Base-by-base conservation (phyloP, 2,113 vertebrate genomes). In the Himantopus leucocephalus region DNA sequence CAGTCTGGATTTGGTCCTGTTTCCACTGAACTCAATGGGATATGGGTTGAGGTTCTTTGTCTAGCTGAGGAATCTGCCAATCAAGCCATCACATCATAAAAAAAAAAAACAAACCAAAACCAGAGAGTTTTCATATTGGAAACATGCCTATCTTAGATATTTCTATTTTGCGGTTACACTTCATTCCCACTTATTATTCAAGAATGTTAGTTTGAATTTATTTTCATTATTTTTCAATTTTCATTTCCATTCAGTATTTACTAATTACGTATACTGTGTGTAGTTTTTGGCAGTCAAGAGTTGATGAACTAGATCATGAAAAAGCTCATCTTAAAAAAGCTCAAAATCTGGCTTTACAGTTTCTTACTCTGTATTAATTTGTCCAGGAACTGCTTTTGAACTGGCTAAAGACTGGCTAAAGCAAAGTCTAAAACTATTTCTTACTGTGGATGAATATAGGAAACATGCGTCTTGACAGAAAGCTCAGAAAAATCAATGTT, bases 31-130 rank as follows among this genome's bases (percentile, higher is more conserved):
- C 88, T 90, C 75, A 75, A 48, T 94, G 83, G 88, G 94, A 81
- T 92, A 84, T 60, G 79, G 73, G 80, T 73, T 97, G 83, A 95
- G 80, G 93, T 85, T 94, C 90, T 95, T 90, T 92, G 90, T 80
- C 35, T 91, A 50, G 79, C 83, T 92, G 80, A 94, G 90, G 88
- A 97, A 96, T 97, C 83, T 96, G 94, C 92, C 96, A 96, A 24
- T 96, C 97, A 97, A 95, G 41, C 82, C 60, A 93, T 94, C 95
- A 90, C 29, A 34, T 79, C 76, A 88, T 67, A 60, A 55, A 88
- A 88, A 80, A 55, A 84, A n/a, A 14, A 84, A 76, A n/a, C 20
- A 20, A 72, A n/a, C n/a, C 47, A 83, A 53, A n/a, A 43, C 63
- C 63, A 88, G 90, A 62, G 70, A 85, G 59, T 72, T 81, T 96